A percentile compares a stretch with the other conserved stretches of the same genome.
These are phyloP conservation scores for Centropus unirufus DNA, from an alignment of 2,113 vertebrate species.

Conservation along the genomic window DNA sequence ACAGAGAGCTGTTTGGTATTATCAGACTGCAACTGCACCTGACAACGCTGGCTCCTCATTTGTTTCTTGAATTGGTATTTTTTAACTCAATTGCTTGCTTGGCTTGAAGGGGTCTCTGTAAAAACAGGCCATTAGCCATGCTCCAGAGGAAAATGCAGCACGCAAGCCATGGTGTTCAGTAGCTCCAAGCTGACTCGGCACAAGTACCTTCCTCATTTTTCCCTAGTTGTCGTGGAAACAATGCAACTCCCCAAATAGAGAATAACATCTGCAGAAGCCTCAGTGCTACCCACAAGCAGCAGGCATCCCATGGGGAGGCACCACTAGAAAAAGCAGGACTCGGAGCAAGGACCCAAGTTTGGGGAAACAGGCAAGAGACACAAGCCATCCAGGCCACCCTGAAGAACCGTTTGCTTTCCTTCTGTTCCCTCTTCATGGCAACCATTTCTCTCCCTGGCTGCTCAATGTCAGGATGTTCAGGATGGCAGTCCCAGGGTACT, in stretches of 20 bases:
- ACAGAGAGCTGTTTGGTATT: not conserved
- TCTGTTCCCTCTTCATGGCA: not conserved
- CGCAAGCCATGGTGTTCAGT: not conserved
- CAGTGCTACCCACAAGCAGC: rapidly evolving
- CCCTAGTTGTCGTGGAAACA: constrained; percentile 12
- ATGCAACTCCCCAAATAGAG: not conserved
- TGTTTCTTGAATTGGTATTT: not conserved
- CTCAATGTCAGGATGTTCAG: not conserved
- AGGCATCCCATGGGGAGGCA: not conserved
- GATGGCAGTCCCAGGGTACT: not conserved
- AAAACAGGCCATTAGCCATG: not conserved
- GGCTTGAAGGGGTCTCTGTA: not conserved
- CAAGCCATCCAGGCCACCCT: not conserved
- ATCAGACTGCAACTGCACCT: not conserved
- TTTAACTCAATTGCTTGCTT: not conserved
- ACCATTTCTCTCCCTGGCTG: not conserved
- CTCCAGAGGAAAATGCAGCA: not conserved
- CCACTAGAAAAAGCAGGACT: not conserved
- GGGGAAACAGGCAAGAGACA: not conserved
- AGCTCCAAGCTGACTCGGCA: not conserved
- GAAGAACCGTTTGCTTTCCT: not conserved
- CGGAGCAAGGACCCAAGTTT: rapidly evolving
- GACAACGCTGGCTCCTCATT: not conserved
- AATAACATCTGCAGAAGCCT: not conserved
- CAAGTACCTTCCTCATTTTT: not conserved